These are phyloP conservation scores for Caenorhabditis plicata DNA, from an alignment of 2,888 invertebrate genomes.

Conservation along the genomic window DNA sequence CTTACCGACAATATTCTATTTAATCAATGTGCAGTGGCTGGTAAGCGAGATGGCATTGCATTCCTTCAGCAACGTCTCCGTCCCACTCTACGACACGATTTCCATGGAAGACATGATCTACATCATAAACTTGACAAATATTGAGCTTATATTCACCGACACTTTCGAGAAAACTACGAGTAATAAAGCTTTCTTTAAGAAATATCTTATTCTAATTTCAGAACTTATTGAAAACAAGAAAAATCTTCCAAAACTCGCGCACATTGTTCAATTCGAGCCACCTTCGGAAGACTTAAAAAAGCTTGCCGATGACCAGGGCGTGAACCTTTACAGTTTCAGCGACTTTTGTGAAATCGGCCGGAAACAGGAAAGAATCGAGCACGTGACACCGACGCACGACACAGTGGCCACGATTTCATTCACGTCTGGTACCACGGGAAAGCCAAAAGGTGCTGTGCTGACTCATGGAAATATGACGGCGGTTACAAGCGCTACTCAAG, in stretches of 20 bases:
- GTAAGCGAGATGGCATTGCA: conserved; percentile 22
- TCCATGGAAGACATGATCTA: conserved; percentile 23
- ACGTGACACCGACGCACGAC: conserved; percentile 25
- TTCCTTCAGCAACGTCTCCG: conserved; percentile 28
- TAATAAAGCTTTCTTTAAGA: neutral
- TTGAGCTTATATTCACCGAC: conserved; percentile 23
- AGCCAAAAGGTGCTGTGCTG: conserved; percentile 29
- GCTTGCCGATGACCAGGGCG: conserved; percentile 13
- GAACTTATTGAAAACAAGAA: conserved; percentile 14
- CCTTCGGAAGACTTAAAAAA: conserved; percentile 3
- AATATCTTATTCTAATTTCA: conserved; percentile 3
- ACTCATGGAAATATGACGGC: conserved; percentile 24
- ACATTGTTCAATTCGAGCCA: conserved; percentile 21
- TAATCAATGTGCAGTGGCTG: conserved; percentile 13
- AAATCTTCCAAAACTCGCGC: conserved; percentile 12
- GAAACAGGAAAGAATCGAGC: conserved; percentile 21
- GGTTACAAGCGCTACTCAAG: too few relatives aligned
- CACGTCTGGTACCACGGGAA: conserved; percentile 35
- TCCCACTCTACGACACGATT: conserved; percentile 30
- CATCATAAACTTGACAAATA: conserved; percentile 15
- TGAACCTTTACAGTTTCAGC: conserved; percentile 14
- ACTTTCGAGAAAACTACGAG: conserved; percentile 17
- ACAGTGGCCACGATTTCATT: conserved; percentile 27
- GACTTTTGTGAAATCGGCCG: conserved; percentile 17
- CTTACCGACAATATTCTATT: neutral